Base-by-base conservation (phyloP, 2,797 vertebrate genomes). In the Perodicticus potto region DNA sequence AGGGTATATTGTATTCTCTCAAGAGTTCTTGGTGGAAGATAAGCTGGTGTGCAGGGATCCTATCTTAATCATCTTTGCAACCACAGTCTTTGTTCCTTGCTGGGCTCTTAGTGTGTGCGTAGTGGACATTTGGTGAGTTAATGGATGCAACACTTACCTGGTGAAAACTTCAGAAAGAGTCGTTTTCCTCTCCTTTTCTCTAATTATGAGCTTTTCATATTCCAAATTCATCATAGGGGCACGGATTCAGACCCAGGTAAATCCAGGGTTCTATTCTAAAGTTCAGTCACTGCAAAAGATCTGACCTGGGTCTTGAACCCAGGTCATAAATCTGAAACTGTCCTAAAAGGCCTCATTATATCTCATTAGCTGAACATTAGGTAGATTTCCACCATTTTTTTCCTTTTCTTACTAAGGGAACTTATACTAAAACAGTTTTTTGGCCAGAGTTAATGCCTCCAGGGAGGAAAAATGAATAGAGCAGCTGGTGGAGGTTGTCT, bases 61-160 rank as follows among this genome's bases (percentile, higher is more conserved):
- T 92, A 37, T 88, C 70, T 96, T 7, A 49, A 77, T 86, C 80
- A 63, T 83, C 59, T 69, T 65, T 55, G 43, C n/a, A 67, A 22
- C 45, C 20, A 17, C 3, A 77, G 32, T 55, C 55, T 80, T 8
- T 70, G 57, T 17, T 55, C 32, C 13, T 59, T 67, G 53, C 29
- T 25, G 93, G 61, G 13, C 4, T 32, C 55, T 91, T 73, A 65
- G 13, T 27, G 43, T 29, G 22, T 69, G 16, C 32, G 91, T 83
- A 49, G 4, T 45, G 12, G 11, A 86, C 32, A 78, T 59, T 89
- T 77, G 43, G 25, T 55, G 14, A 90, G 22, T 86, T 85, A 70
- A 25, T 73, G 14, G 55, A 53, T 49, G 27, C 74, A 59, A 25
- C 45, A 81, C n/a, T 45, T 77, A 29, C 12, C 49, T 53, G 13